phyloP scores from a whole-genome alignment of 2,888 invertebrate species.

The Caenorhabditis doughertyi region DNA sequence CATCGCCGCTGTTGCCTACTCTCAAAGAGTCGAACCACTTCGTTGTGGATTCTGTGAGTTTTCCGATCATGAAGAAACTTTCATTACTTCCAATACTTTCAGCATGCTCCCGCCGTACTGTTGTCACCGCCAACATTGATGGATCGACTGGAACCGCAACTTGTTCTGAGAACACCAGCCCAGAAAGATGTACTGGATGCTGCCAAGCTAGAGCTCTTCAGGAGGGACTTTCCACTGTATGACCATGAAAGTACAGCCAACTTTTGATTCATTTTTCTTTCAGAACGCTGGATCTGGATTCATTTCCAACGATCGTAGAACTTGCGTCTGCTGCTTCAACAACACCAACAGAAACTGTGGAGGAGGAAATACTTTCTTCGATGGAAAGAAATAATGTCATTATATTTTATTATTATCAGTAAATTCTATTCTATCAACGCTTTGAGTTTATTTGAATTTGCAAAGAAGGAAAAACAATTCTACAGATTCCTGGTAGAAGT shows the following conservation, averaged over 20 bases:
- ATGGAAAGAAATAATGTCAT: constrained; percentile 23
- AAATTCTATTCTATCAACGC: no score
- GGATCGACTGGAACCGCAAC: constrained; percentile 52
- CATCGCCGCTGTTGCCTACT: constrained; percentile 40
- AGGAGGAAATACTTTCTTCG: constrained; percentile 44
- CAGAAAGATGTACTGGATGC: constrained; percentile 58
- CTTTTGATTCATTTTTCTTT: not conserved
- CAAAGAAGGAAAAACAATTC: no score
- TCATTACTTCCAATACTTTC: not conserved
- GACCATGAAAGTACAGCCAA: not conserved
- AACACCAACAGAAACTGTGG: constrained; percentile 54
- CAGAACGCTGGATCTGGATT: constrained; percentile 54
- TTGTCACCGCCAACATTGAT: constrained; percentile 47
- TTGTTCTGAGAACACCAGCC: constrained; percentile 52
- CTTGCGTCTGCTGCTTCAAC: constrained; percentile 65
- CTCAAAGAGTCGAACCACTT: constrained; percentile 21
- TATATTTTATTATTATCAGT: no score
- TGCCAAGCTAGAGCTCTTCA: constrained; percentile 61
- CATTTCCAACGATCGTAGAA: constrained; percentile 58
- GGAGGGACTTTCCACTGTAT: constrained; percentile 45
- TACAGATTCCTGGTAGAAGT: no score
- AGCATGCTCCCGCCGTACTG: constrained; percentile 64
- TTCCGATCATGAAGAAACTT: not conserved
- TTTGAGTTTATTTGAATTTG: constrained; percentile 1
- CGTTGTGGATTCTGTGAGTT: constrained; percentile 63